Base-by-base conservation (phyloP, 2,888 invertebrate species). In the Biston stratarius region DNA sequence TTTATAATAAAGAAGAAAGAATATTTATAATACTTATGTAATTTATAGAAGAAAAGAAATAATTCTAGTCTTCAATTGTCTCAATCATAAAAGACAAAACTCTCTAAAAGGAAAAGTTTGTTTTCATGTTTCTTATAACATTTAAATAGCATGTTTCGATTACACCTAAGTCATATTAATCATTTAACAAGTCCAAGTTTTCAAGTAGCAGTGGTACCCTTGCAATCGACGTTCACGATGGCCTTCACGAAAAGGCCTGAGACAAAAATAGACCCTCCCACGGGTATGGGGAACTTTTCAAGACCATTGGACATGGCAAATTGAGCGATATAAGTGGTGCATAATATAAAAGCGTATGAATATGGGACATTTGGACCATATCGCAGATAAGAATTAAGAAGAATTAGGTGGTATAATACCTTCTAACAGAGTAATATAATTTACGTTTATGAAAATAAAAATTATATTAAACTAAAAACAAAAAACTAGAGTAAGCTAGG, bases 231-330 rank as follows among this genome's bases (percentile, higher is more conserved):
- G 75, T 73, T 77, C 74, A 77, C 78, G 61, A 61, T 67, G 58
- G 67, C 49, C 38, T 36, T 45, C 59, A 62, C 14, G 36, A 45
- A 66, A 71, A 69, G 70, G 66, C 72, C 68, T 68, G 55, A 73
- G 75, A 75, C 82, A 85, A 81, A 86, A 82, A 79, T 86, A 88
- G 83, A 82, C 72, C 84, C 83, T 79, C 84, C 84, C 82, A 85
- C 85, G 71, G 63, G 56, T 34, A 69, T 72, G 75, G 70, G 73
- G 66, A 71, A 75, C 79, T 80, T 82, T 83, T 84, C 82, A 83
- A 79, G 79, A 75, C 78, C 77, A 80, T 78, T 83, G 76, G 64
- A 76, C 73, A 70, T 69, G 75, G 71, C 72, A 75, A 78, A 79
- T 74, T 73, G 75, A 74, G 72, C 63, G 74, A 74, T 75, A 74